A percentile compares a stretch with the other conserved stretches of the same genome.
These are phyloP conservation scores for Cariama cristata DNA, from an alignment of 2,113 vertebrate species.

Conservation along the genomic window DNA sequence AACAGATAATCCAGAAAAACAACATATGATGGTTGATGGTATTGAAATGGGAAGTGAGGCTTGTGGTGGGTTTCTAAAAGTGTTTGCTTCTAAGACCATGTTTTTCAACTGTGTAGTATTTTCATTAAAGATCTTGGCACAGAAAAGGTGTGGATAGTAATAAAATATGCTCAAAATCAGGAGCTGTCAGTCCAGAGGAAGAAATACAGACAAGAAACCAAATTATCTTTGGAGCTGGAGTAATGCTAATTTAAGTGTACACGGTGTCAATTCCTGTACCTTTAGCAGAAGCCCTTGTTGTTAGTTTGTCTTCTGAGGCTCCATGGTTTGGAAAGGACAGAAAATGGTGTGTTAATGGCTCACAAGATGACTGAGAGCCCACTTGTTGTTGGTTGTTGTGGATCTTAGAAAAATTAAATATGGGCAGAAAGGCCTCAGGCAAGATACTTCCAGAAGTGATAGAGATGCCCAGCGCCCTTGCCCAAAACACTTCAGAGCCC, in stretches of 20 bases:
- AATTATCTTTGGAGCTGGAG: background rate
- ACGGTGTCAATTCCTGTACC: background rate
- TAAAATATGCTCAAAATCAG: background rate
- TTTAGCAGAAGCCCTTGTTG: background rate
- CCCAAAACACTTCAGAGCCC: background rate
- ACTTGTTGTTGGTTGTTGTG: background rate
- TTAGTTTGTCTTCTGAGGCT: background rate
- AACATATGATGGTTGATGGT: background rate
- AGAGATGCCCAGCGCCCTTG: background rate
- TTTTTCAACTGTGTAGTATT: background rate
- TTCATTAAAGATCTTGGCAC: background rate
- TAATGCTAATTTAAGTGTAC: background rate
- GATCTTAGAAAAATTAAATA: background rate
- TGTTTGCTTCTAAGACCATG: background rate
- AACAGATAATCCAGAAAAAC: background rate
- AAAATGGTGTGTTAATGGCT: background rate
- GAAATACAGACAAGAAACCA: background rate
- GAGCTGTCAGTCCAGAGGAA: background rate
- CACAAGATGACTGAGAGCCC: background rate
- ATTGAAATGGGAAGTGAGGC: background rate
- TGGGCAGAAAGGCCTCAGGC: background rate
- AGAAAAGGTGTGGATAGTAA: background rate
- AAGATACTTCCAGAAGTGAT: background rate
- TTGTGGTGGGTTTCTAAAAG: background rate
- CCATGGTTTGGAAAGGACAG: background rate